These are phyloP conservation scores for Melieria omissa DNA, from an alignment of 2,888 invertebrate species.

Conservation along the genomic window DNA sequence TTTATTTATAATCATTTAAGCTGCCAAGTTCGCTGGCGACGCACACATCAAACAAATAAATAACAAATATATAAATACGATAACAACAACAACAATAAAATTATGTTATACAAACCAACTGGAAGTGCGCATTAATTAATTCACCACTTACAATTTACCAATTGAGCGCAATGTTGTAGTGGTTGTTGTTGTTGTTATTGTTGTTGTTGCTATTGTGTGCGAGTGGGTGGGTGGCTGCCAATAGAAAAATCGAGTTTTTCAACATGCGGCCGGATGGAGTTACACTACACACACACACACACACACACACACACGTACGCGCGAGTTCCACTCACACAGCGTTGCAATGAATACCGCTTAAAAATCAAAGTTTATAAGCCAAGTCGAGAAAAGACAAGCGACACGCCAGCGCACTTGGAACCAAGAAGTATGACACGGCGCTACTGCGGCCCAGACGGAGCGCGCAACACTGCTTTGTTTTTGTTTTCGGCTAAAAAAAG, in stretches of 20 bases:
- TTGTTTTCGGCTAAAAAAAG: not conserved
- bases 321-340: too few species aligned
- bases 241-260: not conserved
- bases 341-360: too few species aligned
- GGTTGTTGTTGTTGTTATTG: too few species aligned
- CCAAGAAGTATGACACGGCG: not conserved
- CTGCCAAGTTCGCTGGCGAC: slow-evolving; percentile 2
- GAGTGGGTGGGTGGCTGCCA: not conserved
- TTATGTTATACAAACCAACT: not conserved
- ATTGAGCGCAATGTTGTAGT: too few species aligned
- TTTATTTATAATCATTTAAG: too few species aligned
- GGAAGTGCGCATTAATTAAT: slow-evolving; percentile 17
- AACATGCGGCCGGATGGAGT: not conserved
- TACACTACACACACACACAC: not conserved
- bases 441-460: too few species aligned
- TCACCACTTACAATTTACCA: slow-evolving; percentile 8
- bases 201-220: not conserved
- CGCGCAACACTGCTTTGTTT: too few species aligned
- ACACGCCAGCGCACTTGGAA: not conserved
- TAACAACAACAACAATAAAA: not conserved
- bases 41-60: not conserved
- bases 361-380: not conserved
- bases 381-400: not conserved
- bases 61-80: not conserved
- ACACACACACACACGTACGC: not conserved